A percentile compares a stretch with the other conserved stretches of the same genome.
Evolutionary conservation across 2,113 vertebrate species (phyloP).

Genomic region (human (Homo sapiens)): GRCh38 chr7:54394501-54395000

Average conservation of each 20-base stretch:
- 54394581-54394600: not conserved
- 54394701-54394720: too few species aligned
- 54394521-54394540: not conserved
- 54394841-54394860: not conserved
- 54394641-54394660: accelerated
- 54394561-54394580: not conserved
- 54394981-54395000: not conserved
- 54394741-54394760: not conserved
- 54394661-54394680: not conserved
- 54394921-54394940: not conserved
- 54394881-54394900: not conserved
- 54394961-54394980: not conserved
- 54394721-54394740: not conserved
- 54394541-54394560: not conserved
- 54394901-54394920: not conserved
- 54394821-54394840: too few species aligned
- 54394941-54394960: not conserved
- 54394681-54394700: not conserved
- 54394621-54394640: not conserved
- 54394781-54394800: not conserved
- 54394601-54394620: accelerated
- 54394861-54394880: not conserved
- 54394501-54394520: not conserved
- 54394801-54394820: too few species aligned
- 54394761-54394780: not conserved